Conservation (phyloP, 2,797 vertebrate species). For the Thamnophis elegans region DNA sequence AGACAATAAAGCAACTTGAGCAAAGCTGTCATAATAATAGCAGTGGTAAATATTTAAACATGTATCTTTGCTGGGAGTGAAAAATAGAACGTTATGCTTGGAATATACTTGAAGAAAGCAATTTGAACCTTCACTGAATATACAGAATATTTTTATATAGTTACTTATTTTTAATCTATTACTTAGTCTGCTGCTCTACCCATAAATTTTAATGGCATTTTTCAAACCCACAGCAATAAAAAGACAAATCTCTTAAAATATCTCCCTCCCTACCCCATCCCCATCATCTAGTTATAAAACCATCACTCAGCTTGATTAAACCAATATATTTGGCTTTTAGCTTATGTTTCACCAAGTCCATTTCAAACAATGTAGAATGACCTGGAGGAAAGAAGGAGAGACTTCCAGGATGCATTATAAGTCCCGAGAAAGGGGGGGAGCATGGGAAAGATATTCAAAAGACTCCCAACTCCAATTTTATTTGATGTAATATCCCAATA, state of each 20-base stretch:
- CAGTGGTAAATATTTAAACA: slow-evolving; percentile 26
- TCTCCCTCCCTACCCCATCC: not conserved
- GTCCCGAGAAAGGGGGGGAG: not conserved
- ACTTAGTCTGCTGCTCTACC: not conserved
- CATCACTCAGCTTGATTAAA: not conserved
- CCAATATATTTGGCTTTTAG: not conserved
- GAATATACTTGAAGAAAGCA: not conserved
- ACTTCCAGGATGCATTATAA: not conserved
- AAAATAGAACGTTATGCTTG: not conserved
- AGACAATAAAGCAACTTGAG: slow-evolving; percentile 12
- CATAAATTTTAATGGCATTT: not conserved
- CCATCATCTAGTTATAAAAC: not conserved
- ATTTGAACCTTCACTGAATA: not conserved
- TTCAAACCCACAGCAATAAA: not conserved
- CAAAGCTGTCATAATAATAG: not conserved
- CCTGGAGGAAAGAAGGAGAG: not conserved
- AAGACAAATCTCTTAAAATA: not conserved
- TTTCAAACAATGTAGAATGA: not conserved
- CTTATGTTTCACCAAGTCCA: not conserved
- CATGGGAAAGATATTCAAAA: not conserved
- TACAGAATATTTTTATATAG: not conserved
- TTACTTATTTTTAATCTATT: not conserved
- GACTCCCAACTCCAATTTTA: not conserved
- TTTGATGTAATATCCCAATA: not conserved
- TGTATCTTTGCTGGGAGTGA: slow-evolving; percentile 33